These are phyloP conservation scores for Anthoscopus minutus DNA, from an alignment of 2,113 vertebrate genomes.

Conservation along the genomic window DNA sequence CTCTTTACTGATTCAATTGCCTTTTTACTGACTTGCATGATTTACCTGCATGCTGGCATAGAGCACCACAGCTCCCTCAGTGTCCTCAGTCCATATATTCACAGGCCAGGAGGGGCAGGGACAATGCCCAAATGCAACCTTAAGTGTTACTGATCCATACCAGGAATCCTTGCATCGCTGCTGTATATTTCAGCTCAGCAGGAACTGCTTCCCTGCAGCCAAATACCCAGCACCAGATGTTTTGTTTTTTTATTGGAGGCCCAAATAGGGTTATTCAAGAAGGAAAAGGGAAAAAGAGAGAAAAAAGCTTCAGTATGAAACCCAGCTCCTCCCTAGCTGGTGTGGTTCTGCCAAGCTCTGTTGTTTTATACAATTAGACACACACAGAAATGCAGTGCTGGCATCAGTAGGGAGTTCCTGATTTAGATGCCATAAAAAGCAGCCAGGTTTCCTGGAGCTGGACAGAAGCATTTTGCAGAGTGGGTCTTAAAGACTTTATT, in stretches of 20 bases:
- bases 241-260: not conserved
- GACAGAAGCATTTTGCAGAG: rapidly evolving
- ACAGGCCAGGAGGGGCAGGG: not conserved
- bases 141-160: not conserved
- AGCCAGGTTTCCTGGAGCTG: not conserved
- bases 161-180: not conserved
- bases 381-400: not conserved
- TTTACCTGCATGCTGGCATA: not conserved
- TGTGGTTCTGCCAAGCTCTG: not conserved
- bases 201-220: slow-evolving; percentile 14
- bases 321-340: not conserved
- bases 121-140: not conserved
- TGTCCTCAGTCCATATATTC: not conserved
- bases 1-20: not conserved
- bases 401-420: not conserved
- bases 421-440: not conserved
- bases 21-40: not conserved
- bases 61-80: not conserved
- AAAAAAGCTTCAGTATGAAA: not conserved
- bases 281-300: not conserved
- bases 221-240: not conserved
- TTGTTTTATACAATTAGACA: not conserved
- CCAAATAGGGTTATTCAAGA: slow-evolving; percentile 28
- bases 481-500: not conserved
- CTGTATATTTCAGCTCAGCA: not conserved